Base-by-base conservation (phyloP, 2,113 vertebrate genomes). In the Steatornis caripensis region DNA sequence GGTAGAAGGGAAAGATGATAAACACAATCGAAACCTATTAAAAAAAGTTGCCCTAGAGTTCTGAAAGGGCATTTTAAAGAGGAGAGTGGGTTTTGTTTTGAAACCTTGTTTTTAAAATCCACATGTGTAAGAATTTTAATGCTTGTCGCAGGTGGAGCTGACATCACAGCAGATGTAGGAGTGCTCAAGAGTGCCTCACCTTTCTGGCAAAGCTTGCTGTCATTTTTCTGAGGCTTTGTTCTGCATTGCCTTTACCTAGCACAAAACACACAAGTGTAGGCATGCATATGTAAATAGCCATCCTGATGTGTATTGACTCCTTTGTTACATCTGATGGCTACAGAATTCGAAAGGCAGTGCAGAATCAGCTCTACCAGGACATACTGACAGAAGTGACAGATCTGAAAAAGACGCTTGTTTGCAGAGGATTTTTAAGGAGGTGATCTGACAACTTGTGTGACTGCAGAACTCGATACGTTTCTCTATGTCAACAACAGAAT, bases 71-170 rank as follows among this genome's bases (percentile, higher is more conserved):
- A 1, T 72, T 89, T 66, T 51, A 69, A 66, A 79, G 49, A 94
- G 29, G 66, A 94, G 7, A 81, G 60, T 32, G 69, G n/a, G 76
- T 80, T 89, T 94, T 95, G n/a, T 58, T 91, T 92, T 93, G 71
- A 76, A 91, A 45, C 85, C 77, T 58, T 78, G 30, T 24, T 79
- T 92, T 96, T 80, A 34, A 80, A 85, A 65, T 92, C 68, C 53
- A 83, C 46, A 9, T 1, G 10, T 68, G 43, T 90, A 83, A 49
- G 90, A 92, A 94, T 75, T 80, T 30, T 62, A 37, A 45, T 75
- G 75, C 43, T 90, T 0, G 0, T 45, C 83, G 62, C 79, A 81
- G 83, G 71, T 92, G 55, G 93, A 86, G 54, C 68, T 90, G 49
- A 65, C 4, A 3, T 65, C 36, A 53, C 55, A 88, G 66, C 85